Conservation (phyloP, 2,113 vertebrate genomes). For the Sorex fumeus region DNA sequence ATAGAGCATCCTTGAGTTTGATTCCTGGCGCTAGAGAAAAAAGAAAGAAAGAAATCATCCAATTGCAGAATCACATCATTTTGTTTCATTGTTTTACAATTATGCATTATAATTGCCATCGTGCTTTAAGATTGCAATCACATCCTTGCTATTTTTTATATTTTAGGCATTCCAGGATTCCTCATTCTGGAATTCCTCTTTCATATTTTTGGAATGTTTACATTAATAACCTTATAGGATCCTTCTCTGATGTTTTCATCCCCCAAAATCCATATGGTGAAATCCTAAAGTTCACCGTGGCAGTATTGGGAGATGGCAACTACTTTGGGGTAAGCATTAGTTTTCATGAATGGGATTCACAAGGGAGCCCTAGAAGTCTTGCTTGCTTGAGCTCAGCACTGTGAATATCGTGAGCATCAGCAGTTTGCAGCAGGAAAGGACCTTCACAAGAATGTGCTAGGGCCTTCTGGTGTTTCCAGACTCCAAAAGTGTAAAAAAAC, state of each 20-base stretch:
- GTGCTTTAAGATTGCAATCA: background rate
- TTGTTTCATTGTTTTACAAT: background rate
- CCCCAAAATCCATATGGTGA: background rate
- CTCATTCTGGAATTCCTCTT: constrained; percentile 44
- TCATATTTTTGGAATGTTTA: background rate
- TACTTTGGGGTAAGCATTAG: background rate
- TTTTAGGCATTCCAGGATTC: too few relatives aligned
- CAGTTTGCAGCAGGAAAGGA: background rate
- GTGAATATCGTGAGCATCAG: background rate
- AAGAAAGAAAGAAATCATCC: background rate
- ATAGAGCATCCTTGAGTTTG: too few relatives aligned
- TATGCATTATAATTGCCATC: background rate
- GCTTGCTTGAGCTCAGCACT: background rate
- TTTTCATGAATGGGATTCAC: background rate
- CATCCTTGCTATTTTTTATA: too few relatives aligned
- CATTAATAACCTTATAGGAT: background rate
- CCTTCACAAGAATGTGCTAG: background rate
- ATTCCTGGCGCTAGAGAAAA: too few relatives aligned
- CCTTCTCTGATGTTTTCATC: background rate
- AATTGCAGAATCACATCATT: background rate
- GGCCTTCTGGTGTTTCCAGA: background rate
- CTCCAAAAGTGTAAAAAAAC: background rate
- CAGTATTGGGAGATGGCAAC: background rate
- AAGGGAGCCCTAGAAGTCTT: background rate
- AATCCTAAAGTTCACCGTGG: background rate